A percentile compares a stretch with the other conserved stretches of the same genome.
Evolutionary conservation across 2,113 vertebrate genomes (phyloP).

Genomic region (Macquaria ambigua): DNA sequence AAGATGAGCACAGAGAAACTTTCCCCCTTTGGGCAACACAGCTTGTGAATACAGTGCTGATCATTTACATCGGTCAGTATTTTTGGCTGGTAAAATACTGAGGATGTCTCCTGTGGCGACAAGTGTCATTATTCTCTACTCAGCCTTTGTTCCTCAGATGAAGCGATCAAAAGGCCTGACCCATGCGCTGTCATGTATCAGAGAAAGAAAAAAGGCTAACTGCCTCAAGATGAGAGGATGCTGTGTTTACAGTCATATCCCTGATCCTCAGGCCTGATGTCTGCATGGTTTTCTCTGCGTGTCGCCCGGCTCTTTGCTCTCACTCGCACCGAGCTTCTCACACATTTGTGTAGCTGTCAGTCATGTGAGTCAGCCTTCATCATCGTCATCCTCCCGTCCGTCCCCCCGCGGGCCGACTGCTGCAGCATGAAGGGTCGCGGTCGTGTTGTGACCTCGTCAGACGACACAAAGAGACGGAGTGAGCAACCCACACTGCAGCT

Average conservation of each 20-base stretch:
- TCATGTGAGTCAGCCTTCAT: conserved; percentile 37
- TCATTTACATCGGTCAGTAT: no score
- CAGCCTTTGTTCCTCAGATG: not conserved
- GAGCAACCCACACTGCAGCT: not conserved
- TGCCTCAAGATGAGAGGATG: not conserved
- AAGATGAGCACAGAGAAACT: not conserved
- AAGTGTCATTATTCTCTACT: not conserved
- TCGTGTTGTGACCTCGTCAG: conserved; percentile 14
- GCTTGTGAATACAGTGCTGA: no score
- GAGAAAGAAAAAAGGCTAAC: conserved; percentile 11
- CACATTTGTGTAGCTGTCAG: conserved; percentile 48
- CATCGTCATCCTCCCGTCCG: not conserved
- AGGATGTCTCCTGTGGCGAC: not conserved
- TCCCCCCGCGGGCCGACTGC: not conserved
- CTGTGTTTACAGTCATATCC: conserved; percentile 7
- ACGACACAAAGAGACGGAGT: not conserved
- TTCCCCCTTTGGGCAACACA: not conserved
- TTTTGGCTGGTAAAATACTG: not conserved
- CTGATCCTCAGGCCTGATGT: conserved; percentile 7
- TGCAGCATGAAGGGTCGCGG: not conserved
- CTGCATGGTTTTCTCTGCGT: not conserved
- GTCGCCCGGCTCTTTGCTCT: conserved; percentile 3
- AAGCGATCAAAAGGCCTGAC: not conserved
- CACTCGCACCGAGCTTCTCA: conserved; percentile 9
- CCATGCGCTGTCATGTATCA: not conserved